These are phyloP conservation scores for Apistogramma diplotaenia DNA, from an alignment of 2,113 vertebrate genomes.

Conservation along the genomic window DNA sequence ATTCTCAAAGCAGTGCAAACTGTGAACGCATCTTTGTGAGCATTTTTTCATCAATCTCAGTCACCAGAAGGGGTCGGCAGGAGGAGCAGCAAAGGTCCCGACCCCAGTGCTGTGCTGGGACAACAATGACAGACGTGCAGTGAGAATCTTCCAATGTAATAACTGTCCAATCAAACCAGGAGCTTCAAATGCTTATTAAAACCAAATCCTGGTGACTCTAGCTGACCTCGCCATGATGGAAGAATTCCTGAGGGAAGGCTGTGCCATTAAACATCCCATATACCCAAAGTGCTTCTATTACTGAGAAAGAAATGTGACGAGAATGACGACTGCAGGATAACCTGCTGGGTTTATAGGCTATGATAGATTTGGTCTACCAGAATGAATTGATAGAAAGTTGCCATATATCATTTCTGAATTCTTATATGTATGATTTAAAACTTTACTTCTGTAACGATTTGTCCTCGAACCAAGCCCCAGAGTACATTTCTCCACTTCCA, in stretches of 20 bases:
- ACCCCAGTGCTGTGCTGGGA: not conserved
- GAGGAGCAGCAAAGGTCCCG: constrained; percentile 16
- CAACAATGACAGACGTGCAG: constrained; percentile 11
- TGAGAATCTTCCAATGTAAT: constrained; percentile 30
- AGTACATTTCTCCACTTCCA: not conserved
- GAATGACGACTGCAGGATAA: not conserved
- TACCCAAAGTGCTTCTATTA: not conserved
- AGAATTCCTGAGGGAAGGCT: not conserved
- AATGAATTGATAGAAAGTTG: not conserved
- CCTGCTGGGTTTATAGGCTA: not conserved
- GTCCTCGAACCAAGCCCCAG: not conserved
- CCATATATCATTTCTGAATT: not conserved
- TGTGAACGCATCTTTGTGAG: not conserved
- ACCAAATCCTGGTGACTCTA: constrained; percentile 3
- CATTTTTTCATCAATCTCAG: constrained; percentile 2
- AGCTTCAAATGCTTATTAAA: constrained; percentile 21
- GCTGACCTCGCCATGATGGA: constrained; percentile 17
- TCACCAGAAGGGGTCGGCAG: not conserved
- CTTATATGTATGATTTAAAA: not conserved
- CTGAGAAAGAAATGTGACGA: not conserved
- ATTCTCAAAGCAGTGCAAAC: too few species aligned
- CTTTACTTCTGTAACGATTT: not conserved
- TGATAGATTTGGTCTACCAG: not conserved
- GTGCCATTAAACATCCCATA: not conserved
- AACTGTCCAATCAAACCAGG: constrained; percentile 9